Evolutionary conservation across 2,888 invertebrate species (phyloP).

Genomic region (Volucella bombylans): DNA sequence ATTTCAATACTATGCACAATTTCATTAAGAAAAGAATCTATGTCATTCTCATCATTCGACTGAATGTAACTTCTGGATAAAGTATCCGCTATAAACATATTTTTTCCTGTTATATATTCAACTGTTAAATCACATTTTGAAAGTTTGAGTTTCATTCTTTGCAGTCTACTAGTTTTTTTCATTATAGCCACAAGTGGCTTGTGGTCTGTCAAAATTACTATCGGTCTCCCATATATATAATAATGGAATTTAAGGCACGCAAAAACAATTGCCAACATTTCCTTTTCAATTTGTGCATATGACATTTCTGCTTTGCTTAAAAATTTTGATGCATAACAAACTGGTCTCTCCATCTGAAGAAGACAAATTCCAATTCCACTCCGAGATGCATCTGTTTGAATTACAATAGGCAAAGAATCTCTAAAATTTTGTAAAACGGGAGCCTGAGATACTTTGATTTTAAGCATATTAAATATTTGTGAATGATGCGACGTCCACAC

Average conservation of each 20-base stretch:
- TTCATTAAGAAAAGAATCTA: conserved; percentile 8
- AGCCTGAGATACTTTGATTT: no score
- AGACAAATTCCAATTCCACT: conserved; percentile 1
- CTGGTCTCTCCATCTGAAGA: conserved; percentile 56
- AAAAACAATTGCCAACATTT: no score
- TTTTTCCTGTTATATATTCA: no score
- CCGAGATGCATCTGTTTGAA: conserved; percentile 30
- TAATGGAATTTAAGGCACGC: no score
- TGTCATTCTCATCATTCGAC: conserved; percentile 12
- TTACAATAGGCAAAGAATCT: no score
- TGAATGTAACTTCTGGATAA: conserved; percentile 21
- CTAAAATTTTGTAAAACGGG: no score
- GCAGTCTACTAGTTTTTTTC: neutral
- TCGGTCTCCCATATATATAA: conserved; percentile 65
- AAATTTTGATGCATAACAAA: no score
- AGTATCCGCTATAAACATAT: neutral
- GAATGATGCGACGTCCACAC: no score
- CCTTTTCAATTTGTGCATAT: no score
- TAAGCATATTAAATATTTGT: no score
- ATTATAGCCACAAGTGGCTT: conserved; percentile 46
- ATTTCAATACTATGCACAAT: conserved; percentile 6
- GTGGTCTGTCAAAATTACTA: conserved; percentile 59
- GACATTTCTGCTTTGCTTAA: no score
- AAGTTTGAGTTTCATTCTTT: neutral
- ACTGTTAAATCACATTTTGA: no score